These are phyloP conservation scores for Mus spretus DNA, from an alignment of 2,797 vertebrate genomes.

Conservation along the genomic window DNA sequence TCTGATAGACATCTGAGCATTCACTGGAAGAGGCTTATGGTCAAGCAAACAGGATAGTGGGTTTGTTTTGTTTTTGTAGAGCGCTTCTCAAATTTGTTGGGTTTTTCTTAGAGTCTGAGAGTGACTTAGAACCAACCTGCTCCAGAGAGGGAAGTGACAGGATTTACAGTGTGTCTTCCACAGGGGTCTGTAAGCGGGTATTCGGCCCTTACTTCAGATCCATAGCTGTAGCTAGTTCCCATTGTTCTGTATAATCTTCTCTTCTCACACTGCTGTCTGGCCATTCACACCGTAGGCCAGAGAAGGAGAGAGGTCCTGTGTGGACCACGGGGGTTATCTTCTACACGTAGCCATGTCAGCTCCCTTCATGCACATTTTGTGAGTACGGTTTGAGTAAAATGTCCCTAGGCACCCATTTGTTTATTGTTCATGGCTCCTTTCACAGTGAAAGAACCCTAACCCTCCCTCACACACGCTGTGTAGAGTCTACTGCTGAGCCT, in stretches of 20 bases:
- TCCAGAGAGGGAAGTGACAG: not conserved
- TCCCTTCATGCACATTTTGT: not conserved
- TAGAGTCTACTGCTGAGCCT: not conserved
- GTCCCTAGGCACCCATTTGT: not conserved
- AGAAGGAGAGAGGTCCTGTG: fast-evolving
- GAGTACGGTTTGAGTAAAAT: not conserved
- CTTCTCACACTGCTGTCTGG: not conserved
- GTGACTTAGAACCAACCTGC: not conserved
- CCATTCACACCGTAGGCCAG: not conserved
- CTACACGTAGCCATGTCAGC: not conserved
- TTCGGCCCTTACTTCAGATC: not conserved
- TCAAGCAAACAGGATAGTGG: not conserved
- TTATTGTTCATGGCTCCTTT: not conserved
- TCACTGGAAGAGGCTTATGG: not conserved
- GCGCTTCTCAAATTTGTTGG: not conserved
- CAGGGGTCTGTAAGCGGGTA: not conserved
- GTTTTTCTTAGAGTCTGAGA: not conserved
- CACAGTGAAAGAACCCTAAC: not conserved
- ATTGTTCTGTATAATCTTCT: not conserved
- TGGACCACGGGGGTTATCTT: too few relatives aligned
- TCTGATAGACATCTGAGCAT: not conserved
- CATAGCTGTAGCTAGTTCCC: not conserved
- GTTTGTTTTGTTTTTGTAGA: not conserved
- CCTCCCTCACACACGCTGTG: too few relatives aligned
- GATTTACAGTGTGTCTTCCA: not conserved